These are phyloP conservation scores for Thera obeliscata DNA, from an alignment of 2,888 invertebrate genomes.

Conservation along the genomic window DNA sequence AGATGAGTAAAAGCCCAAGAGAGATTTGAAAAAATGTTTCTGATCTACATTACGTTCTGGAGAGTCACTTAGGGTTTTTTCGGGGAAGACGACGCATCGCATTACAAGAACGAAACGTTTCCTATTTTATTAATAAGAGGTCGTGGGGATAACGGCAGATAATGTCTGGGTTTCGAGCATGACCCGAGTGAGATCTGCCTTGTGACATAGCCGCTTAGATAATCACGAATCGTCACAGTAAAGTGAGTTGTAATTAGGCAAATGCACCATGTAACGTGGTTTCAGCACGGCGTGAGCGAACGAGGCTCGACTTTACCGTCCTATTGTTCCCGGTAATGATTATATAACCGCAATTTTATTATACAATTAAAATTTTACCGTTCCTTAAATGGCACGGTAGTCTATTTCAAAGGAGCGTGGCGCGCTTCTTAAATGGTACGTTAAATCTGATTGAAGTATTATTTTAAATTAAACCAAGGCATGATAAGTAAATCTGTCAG, in stretches of 20 bases:
- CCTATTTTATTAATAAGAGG: conserved; percentile 62
- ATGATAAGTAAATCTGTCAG: conserved; percentile 47
- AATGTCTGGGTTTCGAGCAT: conserved; percentile 57
- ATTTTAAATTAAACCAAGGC: conserved; percentile 29
- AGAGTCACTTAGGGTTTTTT: conserved; percentile 56
- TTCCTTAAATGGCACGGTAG: conserved; percentile 76
- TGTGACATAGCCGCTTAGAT: conserved; percentile 69
- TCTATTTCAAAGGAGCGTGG: conserved; percentile 71
- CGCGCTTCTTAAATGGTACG: conserved; percentile 60
- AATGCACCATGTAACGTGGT: conserved; percentile 78
- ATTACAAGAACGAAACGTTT: conserved; percentile 53
- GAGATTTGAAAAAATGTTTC: conserved; percentile 66
- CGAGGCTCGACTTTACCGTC: conserved; percentile 48
- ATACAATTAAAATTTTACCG: conserved; percentile 82
- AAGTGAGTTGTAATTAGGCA: conserved; percentile 78
- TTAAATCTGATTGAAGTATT: conserved; percentile 57
- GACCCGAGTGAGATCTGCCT: conserved; percentile 59
- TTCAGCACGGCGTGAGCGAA: conserved; percentile 51
- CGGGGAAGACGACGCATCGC: conserved; percentile 52
- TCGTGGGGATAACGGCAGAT: conserved; percentile 51
- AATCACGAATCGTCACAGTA: conserved; percentile 78
- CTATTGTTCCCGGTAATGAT: conserved; percentile 79
- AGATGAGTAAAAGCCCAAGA: conserved; percentile 67
- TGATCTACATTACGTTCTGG: conserved; percentile 55
- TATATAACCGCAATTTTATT: conserved; percentile 82